phyloP scores from a whole-genome alignment of 2,888 invertebrate genomes.

The Emesis furor region DNA sequence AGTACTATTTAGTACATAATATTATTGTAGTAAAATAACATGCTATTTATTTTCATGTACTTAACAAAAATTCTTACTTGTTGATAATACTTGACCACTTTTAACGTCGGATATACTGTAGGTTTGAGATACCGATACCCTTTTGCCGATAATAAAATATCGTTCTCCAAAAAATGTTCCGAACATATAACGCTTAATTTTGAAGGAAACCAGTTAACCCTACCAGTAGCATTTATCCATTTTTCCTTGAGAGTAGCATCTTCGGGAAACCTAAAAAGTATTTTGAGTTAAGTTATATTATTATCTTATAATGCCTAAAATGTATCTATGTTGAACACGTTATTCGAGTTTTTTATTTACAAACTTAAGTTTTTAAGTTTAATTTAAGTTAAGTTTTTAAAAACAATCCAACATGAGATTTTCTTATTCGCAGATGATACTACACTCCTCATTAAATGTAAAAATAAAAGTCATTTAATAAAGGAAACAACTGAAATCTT shows the following conservation, averaged over 20 bases:
- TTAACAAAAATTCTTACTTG: background rate
- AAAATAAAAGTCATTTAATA: no score
- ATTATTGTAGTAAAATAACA: background rate
- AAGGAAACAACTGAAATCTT: no score
- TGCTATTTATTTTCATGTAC: background rate
- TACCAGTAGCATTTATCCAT: constrained; percentile 5
- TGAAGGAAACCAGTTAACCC: background rate
- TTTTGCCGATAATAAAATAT: background rate
- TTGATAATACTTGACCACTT: background rate
- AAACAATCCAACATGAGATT: no score
- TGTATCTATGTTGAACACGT: no score
- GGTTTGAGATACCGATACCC: background rate
- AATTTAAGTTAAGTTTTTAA: no score
- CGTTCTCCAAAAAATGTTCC: background rate
- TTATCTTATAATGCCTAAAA: no score
- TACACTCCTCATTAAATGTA: no score
- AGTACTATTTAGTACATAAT: no score
- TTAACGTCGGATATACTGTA: background rate
- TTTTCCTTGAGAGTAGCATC: background rate
- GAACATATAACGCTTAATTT: background rate
- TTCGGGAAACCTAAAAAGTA: background rate
- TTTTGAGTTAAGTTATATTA: background rate
- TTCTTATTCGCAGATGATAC: no score
- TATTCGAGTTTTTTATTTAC: no score
- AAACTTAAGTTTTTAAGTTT: no score